A percentile compares a stretch with the other conserved stretches of the same genome.
Conservation (phyloP, 2,113 vertebrate species). For the Otolemur garnettii region DNA sequence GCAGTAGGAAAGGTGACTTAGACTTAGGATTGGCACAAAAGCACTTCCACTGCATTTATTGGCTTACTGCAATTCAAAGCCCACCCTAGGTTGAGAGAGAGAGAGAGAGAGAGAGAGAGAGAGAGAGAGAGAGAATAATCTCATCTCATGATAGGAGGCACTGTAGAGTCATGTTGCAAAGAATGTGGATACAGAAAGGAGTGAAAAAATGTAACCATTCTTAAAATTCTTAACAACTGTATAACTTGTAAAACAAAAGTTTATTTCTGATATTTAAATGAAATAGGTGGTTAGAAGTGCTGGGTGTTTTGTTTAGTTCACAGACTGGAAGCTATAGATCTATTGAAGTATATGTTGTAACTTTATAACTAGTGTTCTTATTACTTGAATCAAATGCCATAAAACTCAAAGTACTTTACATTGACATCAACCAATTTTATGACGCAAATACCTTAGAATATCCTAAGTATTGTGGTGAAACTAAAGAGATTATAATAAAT, state of each 20-base stretch:
- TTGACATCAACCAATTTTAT: not conserved
- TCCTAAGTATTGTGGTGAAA: not conserved
- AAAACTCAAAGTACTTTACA: not conserved
- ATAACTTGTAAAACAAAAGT: not conserved
- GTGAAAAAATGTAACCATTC: not conserved
- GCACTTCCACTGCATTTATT: not conserved
- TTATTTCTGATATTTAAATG: not conserved
- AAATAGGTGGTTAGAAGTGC: not conserved
- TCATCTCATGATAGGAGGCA: not conserved
- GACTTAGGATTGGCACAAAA: not conserved
- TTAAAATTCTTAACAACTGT: not conserved
- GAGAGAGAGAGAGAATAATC: not conserved
- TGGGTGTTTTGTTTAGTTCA: not conserved
- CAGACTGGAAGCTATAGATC: not conserved
- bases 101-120: not conserved
- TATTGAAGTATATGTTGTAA: not conserved
- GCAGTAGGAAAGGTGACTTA: not conserved
- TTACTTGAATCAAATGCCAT: not conserved
- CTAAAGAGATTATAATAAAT: constrained; percentile 5
- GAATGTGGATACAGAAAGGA: too few relatives aligned
- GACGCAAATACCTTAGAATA: not conserved
- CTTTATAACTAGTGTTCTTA: not conserved
- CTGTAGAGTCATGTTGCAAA: not conserved
- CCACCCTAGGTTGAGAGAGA: not conserved
- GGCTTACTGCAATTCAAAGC: not conserved